Evolutionary conservation across 2,797 vertebrate species (phyloP).

Genomic region (Emys orbicularis): DNA sequence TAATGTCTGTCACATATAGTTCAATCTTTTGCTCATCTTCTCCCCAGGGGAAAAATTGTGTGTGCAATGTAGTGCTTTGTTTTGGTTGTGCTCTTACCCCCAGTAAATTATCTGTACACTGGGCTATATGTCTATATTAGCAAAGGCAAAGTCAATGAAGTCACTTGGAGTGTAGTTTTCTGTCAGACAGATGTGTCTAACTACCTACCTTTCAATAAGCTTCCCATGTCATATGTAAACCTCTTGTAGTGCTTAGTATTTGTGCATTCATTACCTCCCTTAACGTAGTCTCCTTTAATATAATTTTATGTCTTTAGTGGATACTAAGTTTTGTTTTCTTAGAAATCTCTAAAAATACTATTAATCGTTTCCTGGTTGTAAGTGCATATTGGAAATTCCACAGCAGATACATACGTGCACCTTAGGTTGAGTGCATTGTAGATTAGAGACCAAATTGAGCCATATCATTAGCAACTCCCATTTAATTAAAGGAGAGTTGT

Average conservation of each 20-base stretch:
- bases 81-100: neutral
- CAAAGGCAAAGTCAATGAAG: neutral
- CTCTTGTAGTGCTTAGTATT: neutral
- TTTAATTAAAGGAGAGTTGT: neutral
- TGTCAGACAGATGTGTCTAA: neutral
- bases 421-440: neutral
- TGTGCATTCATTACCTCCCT: rapidly evolving
- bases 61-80: neutral
- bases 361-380: neutral
- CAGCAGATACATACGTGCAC: neutral
- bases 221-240: neutral
- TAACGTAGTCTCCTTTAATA: neutral
- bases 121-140: neutral
- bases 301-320: neutral
- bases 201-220: neutral
- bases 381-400: neutral
- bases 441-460: neutral
- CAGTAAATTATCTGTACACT: neutral
- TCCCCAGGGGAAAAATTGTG: neutral
- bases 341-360: neutral
- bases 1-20: neutral
- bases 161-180: neutral
- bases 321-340: neutral
- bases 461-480: neutral
- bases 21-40: neutral